Base-by-base conservation (phyloP, 2,113 vertebrate species). In the Misgurnus mizolepis region DNA sequence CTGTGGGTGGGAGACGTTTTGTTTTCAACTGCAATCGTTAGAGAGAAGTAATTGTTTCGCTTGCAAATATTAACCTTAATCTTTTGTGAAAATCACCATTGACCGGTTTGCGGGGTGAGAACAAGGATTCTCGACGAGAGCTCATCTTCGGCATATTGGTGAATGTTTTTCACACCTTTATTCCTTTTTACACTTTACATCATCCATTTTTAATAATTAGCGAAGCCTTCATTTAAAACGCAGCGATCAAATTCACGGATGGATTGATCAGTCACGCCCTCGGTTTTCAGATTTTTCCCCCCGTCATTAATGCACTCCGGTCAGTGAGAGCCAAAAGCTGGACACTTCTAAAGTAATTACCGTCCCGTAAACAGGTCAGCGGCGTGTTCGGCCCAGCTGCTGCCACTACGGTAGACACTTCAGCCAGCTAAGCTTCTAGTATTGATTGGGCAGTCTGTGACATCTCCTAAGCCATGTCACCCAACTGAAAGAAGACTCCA, bases 391-490 rank as follows among this genome's bases (percentile, higher is more conserved):
- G 94, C 90, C 95, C 95, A 96, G 95, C 94, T 93, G 90, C 89
- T 72, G 67, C 81, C 80, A 89, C 91, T 89, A 87, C 90, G 92
- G 90, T 87, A 86, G 87, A 76, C 87, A 91, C 92, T 93, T 95
- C 94, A 93, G 91, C 92, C 67, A 90, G 85, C 87, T 89, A 92
- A 86, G 88, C 93, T 93, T 93, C 92, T 93, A 92, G 92, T 97
- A 98, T 99, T 96, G 96, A 99, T 98, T 93, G 95, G 93, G 92
- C 90, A 89, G 91, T 91, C 92, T 93, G 94, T 97, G 96, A 96
- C 96, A 98, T 96, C 93, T 94, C 95, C 95, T 95, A 95, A 95
- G 95, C 94, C 91, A 91, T 98, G 96, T 96, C 95, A 96, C 96
- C 92, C 93, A 91, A 94, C 94, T 96, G 95, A 96, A 97, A 96